Base-by-base conservation (phyloP, 2,888 invertebrate genomes). In the Prosapia bicincta region DNA sequence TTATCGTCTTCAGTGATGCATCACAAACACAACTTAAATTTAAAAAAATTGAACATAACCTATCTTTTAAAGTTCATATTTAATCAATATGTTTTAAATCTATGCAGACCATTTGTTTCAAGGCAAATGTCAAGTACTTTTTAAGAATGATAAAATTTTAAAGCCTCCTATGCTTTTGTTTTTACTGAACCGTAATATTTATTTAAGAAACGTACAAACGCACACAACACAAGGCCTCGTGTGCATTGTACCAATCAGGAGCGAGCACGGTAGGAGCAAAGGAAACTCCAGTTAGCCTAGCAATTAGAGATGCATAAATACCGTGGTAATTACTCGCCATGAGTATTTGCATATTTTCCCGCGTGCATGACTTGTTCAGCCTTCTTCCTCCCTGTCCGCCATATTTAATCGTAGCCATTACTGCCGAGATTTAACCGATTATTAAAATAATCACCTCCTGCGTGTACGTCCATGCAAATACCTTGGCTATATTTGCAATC, bases 371-470 rank as follows among this genome's bases (percentile, higher is more conserved):
- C 54, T 54, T 38, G 38, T 38, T 38, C 38, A 38, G 13, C 5
- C 38, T 5, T 13, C 54, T 54, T 54, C 54, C 54, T 54, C 13
- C 13, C n/a, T 54, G 54, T 54, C 54, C 54, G 54, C 54, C 54
- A 54, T 54, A 54, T 54, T 54, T 54, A 54, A 54, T 54, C 54
- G 54, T 54, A 54, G 54, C 54, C 54, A 54, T 54, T 54, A 54
- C 54, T 6, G 54, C 20, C 5, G 20, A 54, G 54, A 54, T 54
- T 54, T 54, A 54, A 54, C 54, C 54, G 54, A 54, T 54, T 54
- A 54, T 54, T 54, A 54, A 54, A 54, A 13, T 54, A 54, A 54
- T 54, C 54, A n/a, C 54, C 54, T 0, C 6, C n/a, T 54, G 5
- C 54, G 54, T 54, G 54, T 54, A 54, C 54, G 54, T 20, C 20